Base-by-base conservation (phyloP, 2,797 vertebrate genomes). In the Odontamblyopus rebecca region DNA sequence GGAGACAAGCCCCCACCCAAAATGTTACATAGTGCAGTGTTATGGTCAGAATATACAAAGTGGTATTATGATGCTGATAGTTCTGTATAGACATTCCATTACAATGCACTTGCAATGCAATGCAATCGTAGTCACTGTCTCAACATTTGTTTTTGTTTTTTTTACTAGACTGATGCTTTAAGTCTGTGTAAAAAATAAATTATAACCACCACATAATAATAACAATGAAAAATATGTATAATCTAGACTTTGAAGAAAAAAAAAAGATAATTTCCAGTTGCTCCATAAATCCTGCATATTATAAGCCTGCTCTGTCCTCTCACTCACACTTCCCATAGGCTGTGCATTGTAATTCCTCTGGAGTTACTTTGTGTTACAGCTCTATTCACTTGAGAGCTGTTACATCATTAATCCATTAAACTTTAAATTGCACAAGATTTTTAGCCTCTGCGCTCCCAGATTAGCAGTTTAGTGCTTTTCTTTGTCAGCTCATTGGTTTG, bases 351-450 rank as follows among this genome's bases (percentile, higher is more conserved):
- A 76, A 85, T 82, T 88, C 85, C 85, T 88, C 73, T 50, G 67
- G 73, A 86, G 86, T 84, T 85, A 81, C 82, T 86, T 73, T 72
- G 75, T 65, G 76, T 82, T 81, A 62, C 73, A 60, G 75, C 53
- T 51, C 75, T 77, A 84, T 84, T 76, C 89, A 88, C 89, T 87
- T 41, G 83, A 85, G 90, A 89, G 90, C 74, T 81, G 68, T 81
- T 84, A 89, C 88, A 91, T 91, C 86, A 88, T 91, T 91, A 92
- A 92, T 89, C 89, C 91, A 91, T 92, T 92, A 89, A 89, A 91
- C 81, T 89, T 90, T 88, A 88, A 90, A 87, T 92, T 92, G 82
- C 87, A 79, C 70, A 75, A 77, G 83, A 89, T 88, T 88, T 85
- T 79, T 80, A 84, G 76, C 81, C 84, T 81, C 88, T 74, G 82